Conservation (phyloP, 1,140 invertebrate species). For the Megalonaias nervosa region DNA sequence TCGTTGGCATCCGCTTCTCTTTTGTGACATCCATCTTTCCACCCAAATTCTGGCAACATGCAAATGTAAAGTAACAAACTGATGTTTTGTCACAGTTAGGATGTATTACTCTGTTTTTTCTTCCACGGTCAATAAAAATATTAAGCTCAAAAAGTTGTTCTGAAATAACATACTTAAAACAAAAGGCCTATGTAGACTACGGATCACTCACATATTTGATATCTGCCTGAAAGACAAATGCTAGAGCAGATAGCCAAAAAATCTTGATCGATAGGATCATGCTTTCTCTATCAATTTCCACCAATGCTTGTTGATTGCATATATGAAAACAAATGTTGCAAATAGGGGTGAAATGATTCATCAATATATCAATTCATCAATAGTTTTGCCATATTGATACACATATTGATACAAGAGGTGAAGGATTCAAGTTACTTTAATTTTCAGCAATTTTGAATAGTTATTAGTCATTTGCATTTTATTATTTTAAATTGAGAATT, state of each 20-base stretch:
- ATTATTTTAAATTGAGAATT: too few relatives aligned
- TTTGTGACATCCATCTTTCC: conserved; percentile 37
- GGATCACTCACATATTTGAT: too few relatives aligned
- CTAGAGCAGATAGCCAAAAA: too few relatives aligned
- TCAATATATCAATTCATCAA: too few relatives aligned
- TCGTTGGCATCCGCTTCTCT: conserved; percentile 76
- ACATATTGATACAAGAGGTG: too few relatives aligned
- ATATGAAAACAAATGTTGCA: neutral
- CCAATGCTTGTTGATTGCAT: neutral
- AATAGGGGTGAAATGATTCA: too few relatives aligned
- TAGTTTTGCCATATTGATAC: too few relatives aligned
- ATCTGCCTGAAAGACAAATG: neutral
- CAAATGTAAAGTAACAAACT: too few relatives aligned
- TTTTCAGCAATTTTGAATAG: too few relatives aligned
- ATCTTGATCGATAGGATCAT: neutral
- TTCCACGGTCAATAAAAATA: neutral
- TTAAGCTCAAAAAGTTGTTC: neutral
- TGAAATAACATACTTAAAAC: neutral
- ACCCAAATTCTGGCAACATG: conserved; percentile 37
- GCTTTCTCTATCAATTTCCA: neutral
- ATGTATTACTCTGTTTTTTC: neutral
- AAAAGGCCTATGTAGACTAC: too few relatives aligned
- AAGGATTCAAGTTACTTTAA: too few relatives aligned
- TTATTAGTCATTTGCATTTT: too few relatives aligned
- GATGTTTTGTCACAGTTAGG: neutral